Base-by-base conservation (phyloP, 2,797 vertebrate genomes). In the Emydoidea blandingii region DNA sequence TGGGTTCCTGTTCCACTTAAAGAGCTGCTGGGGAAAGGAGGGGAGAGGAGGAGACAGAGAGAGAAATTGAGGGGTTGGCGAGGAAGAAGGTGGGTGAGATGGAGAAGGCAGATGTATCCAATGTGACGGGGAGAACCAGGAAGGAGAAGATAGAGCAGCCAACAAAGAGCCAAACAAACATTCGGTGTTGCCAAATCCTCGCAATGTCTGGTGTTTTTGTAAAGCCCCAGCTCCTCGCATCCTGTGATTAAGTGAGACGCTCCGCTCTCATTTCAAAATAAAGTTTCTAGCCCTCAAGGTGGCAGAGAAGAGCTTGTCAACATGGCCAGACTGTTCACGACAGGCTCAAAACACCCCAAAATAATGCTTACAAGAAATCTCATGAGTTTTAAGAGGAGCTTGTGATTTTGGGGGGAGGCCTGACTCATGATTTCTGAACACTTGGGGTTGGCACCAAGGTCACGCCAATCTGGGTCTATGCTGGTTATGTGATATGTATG, bases 331-430 rank as follows among this genome's bases (percentile, higher is more conserved):
- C 16, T 37, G 65, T 21, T 21, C 65, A 34, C 8, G 7, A 34
- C 59, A 37, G 65, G n/a, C 65, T 62, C 59, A 34, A 16, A 62
- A 8, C 15, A 15, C 29, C 59, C 65, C 65, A 12, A 72, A 72
- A 37, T 41, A 72, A 72, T 23, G n/a, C 37, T 72, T 37, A 21
- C 10, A 21, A 41, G 65, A 72, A 72, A 65, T 19, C 31, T n/a
- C 62, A 4, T 18, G n/a, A 37, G 65, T 21, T 72, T 72, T 72
- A 72, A 37, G 65, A 72, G 65, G 19, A 12, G 19, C 34, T 72
- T 19, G 65, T n/a, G n/a, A 18, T 3, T 47, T 29, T 4, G 3
- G 10, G 0, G 18, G 16, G 65, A 41, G 1, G 37, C 0, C 86
- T 16, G 88, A 37, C 76, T 87, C 81, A 65, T 47, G 87, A 8